phyloP scores from a whole-genome alignment of 2,797 vertebrate genomes.

The Muraenolepis orangiensis region DNA sequence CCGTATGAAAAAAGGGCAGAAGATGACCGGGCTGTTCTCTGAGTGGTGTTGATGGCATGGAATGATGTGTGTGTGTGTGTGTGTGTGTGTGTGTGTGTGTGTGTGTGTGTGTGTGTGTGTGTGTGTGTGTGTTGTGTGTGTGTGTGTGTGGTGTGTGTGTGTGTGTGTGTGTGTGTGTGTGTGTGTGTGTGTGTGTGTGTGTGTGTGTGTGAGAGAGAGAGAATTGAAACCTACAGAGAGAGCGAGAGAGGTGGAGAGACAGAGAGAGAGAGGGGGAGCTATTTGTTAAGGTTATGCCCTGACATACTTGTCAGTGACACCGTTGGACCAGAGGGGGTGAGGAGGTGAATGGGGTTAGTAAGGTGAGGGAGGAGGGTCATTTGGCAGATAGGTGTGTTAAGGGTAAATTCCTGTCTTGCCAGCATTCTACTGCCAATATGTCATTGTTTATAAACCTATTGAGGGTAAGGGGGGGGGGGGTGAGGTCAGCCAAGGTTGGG shows the following conservation, averaged over 20 bases:
- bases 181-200: too few relatives aligned
- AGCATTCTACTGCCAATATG: conserved; percentile 24
- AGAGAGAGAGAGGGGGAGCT: neutral
- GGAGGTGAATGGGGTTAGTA: conserved; percentile 27
- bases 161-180: too few relatives aligned
- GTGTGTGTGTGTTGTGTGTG: conserved; percentile 2
- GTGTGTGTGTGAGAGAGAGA: conserved; percentile 13
- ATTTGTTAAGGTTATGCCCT: conserved; percentile 11
- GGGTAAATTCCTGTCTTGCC: conserved; percentile 33
- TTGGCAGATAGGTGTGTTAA: conserved; percentile 40
- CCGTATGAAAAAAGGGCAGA: neutral
- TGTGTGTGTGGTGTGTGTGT: too few relatives aligned
- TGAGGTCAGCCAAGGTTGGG: conserved; percentile 39
- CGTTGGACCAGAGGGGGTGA: conserved; percentile 20
- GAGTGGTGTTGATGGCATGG: conserved; percentile 3
- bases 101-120: too few relatives aligned
- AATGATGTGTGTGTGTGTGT: too few relatives aligned
- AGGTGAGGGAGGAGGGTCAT: conserved; percentile 8
- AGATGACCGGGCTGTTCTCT: neutral
- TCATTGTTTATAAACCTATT: conserved; percentile 51
- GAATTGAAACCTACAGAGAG: neutral
- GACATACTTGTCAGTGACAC: conserved; percentile 38
- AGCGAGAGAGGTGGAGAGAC: neutral
- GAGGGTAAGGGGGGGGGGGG: neutral
- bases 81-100: too few relatives aligned